Evolutionary conservation across 2,797 vertebrate genomes (phyloP), one percentile per base, ranked within the genome.

Genomic region (Myotis myotis): DNA sequence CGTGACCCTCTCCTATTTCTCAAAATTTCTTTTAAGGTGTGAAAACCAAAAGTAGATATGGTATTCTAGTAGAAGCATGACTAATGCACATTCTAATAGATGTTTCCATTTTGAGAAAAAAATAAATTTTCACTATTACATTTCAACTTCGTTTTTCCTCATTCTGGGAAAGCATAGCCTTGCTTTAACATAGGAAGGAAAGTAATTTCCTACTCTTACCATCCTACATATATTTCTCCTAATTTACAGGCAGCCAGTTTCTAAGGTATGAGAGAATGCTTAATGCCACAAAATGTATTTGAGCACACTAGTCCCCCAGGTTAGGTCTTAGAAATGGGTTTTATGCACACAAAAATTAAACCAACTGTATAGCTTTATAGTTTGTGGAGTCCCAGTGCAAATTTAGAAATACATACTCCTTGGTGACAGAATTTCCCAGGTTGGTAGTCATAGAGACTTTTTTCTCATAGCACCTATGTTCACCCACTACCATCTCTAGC

Each of bases 1-100:
- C 44, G 76, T 87, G 51, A 87, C 57, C 38, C 13, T 89, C 33
- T 96, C 13, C 10, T 82, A 36, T 89, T 95, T 96, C 66, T 94
- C 51, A 84, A 80, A 88, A 89, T 81, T 33, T 84, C 51, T 68
- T 38, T 44, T 91, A 90, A 71, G 28, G 15, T 92, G 9, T 84
- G 68, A 84, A 92, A 94, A 57, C 30, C 60, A 84, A 64, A 93
- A 80, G 41, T 71, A 75, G 47, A 33, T 55, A 66, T 0, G 70
- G 28, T 79, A 84, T 47, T 87, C 55, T 53, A 38, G 10, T 17
- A 55, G 89, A 87, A 64, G 51, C 30, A 60, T 87, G 53, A 47
- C 57, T 60, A 90, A 80, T 60, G 28, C 8, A 80, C 92, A 92
- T 80, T 92, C 41, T 92, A 83, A 81, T 66, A 71, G 78, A 90